Evolutionary conservation across 64 coral and sea anemone genomes (phyloP), one percentile per base, ranked within the genome.

Genomic region (Exaiptasia diaphana): DNA sequence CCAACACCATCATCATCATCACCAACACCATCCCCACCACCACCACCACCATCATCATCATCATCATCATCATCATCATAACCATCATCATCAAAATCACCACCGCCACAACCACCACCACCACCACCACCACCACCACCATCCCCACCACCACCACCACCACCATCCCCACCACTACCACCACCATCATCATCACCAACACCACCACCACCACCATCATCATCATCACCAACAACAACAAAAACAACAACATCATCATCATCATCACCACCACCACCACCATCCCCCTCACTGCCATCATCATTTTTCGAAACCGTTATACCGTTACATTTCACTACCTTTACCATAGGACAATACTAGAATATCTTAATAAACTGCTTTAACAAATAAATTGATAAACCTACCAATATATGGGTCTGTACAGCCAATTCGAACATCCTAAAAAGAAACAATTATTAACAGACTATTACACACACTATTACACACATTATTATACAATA

Each of bases 351-450:
- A n/a, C n/a, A n/a, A n/a, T n/a, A n/a, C n/a, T n/a, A n/a, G n/a
- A n/a, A n/a, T n/a, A n/a, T n/a, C n/a, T n/a, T n/a, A n/a, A n/a
- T n/a, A n/a, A n/a, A n/a, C n/a, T n/a, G n/a, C n/a, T n/a, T n/a
- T n/a, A n/a, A n/a, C n/a, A n/a, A n/a, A n/a, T n/a, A n/a, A n/a
- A n/a, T n/a, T n/a, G n/a, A n/a, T n/a, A n/a, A n/a, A n/a, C n/a
- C 22, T 65, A 85, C 82, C 82, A 74, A 74, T 42, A 23, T 35
- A 58, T 10, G 35, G 50, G 40, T 85, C 82, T 32, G 82, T 74
- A 14, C 68, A 85, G 12, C 82, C 82, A 58, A 85, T 85, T 41
- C 68, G 53, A 6, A 85, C 82, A 30, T 85, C 82, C 82, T 85
- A 46, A 46, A 46, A 46, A 46, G 43, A 8, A 46, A 46, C 5